phyloP scores from a whole-genome alignment of 1,140 invertebrate species.

The Pentalonia nigronervosa region DNA sequence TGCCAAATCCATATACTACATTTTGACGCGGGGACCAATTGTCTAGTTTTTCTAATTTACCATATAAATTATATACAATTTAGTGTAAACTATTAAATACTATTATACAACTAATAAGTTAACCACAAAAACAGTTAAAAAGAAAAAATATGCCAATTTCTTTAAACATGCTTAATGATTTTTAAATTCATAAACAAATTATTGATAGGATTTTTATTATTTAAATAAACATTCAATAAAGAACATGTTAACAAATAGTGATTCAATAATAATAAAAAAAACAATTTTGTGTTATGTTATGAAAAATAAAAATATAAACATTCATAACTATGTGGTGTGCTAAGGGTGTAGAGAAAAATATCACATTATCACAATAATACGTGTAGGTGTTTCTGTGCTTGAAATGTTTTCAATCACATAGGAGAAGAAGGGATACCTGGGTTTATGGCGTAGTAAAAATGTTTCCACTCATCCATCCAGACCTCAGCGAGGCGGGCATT shows the following conservation, averaged over 20 bases:
- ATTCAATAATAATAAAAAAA: not conserved
- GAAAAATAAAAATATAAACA: constrained; percentile 42
- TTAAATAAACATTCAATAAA: constrained; percentile 13
- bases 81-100: not conserved
- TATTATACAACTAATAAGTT: not conserved
- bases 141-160: not conserved
- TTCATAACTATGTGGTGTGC: constrained; percentile 29
- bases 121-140: not conserved
- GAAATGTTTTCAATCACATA: constrained; percentile 10
- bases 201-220: not conserved
- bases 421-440: constrained; percentile 73
- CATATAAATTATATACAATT: not conserved
- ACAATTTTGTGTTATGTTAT: not conserved
- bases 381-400: constrained; percentile 43
- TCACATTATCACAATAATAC: not conserved
- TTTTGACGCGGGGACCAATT: not conserved
- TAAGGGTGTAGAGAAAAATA: not conserved
- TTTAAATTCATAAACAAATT: not conserved
- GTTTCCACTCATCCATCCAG: constrained; percentile 97
- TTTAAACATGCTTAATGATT: not conserved
- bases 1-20: not conserved
- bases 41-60: not conserved
- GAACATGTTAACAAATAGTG: not conserved
- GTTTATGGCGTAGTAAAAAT: constrained; percentile 98
- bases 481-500: constrained; percentile 95